Percentiles rank a stretch among this genome's conserved stretches.
phyloP scores from a whole-genome alignment of 2,113 vertebrate genomes.

The Ctenodactylus gundi region DNA sequence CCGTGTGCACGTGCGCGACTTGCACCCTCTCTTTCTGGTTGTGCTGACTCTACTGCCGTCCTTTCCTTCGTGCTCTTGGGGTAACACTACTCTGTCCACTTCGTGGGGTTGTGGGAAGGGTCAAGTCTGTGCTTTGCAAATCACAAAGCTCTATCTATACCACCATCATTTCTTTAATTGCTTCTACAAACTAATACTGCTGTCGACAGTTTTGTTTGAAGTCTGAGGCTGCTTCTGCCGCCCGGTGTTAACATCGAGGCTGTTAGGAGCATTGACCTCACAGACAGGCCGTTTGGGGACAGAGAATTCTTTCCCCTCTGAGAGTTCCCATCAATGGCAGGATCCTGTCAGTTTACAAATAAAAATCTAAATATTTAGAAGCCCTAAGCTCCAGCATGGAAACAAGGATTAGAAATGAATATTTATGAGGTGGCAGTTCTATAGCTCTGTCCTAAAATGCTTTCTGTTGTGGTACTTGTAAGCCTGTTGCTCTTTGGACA shows the following conservation, averaged over 20 bases:
- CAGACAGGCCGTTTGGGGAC: background rate
- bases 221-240: background rate
- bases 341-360: constrained; percentile 21
- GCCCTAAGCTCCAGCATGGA: constrained; percentile 21
- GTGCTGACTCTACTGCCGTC: background rate
- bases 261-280: background rate
- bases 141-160: background rate
- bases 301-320: background rate
- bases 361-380: constrained; percentile 59
- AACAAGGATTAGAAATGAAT: constrained; percentile 45
- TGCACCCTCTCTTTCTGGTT: background rate
- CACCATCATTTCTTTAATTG: background rate
- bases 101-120: background rate
- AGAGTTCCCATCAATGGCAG: background rate
- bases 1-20: background rate
- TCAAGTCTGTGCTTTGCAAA: background rate
- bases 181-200: background rate
- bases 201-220: background rate
- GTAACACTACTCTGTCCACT: background rate
- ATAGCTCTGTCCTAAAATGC: background rate
- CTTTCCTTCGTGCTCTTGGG: accelerated
- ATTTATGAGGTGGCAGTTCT: constrained; percentile 14
- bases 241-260: background rate
- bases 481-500: background rate
- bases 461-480: background rate